Percentiles rank a stretch among this genome's conserved stretches.
phyloP scores from a whole-genome alignment of 2,113 vertebrate species.

The Falco punctatus region DNA sequence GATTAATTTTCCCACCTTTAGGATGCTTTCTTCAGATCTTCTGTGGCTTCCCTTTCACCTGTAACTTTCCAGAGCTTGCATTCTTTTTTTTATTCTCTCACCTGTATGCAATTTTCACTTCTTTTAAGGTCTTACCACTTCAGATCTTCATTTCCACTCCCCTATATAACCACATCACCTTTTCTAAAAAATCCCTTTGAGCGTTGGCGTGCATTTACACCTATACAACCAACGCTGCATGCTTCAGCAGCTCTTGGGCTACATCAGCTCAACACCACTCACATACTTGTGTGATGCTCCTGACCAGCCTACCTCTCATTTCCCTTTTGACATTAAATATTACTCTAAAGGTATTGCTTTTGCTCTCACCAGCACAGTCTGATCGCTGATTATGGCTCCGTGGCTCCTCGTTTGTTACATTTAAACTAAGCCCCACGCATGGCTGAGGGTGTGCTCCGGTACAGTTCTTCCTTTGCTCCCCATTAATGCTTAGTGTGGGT shows the following conservation, averaged over 20 bases:
- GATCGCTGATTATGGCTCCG: background rate
- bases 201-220: fast-evolving
- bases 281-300: fast-evolving
- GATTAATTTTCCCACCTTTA: background rate
- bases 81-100: background rate
- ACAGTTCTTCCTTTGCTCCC: background rate
- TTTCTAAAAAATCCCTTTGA: background rate
- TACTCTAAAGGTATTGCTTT: background rate
- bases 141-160: background rate
- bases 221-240: background rate
- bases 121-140: background rate
- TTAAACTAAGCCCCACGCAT: fast-evolving
- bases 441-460: background rate
- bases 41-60: background rate
- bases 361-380: background rate
- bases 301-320: background rate
- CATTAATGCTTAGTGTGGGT: background rate
- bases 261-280: background rate
- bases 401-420: background rate
- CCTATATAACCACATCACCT: background rate
- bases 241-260: background rate
- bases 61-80: background rate
- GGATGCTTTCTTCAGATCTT: background rate
- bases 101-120: background rate
- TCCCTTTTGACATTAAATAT: background rate